Percentiles rank a stretch among this genome's conserved stretches.
phyloP scores from a whole-genome alignment of 2,888 invertebrate species.

The Protodeltote pygarga region DNA sequence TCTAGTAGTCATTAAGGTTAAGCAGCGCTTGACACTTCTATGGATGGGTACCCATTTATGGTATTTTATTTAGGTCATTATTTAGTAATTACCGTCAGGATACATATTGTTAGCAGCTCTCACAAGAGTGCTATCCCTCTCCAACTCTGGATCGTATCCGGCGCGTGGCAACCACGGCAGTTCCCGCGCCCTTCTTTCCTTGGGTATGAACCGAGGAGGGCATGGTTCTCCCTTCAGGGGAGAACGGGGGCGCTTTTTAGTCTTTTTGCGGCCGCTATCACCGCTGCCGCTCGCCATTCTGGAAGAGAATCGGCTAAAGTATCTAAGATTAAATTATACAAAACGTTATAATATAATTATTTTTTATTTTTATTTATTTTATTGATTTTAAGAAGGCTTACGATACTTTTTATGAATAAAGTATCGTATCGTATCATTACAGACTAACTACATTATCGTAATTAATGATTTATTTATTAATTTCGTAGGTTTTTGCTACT shows the following conservation, averaged over 20 bases:
- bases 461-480: no score
- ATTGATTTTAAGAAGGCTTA: no score
- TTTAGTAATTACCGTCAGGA: constrained; percentile 69
- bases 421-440: no score
- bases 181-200: constrained; percentile 53
- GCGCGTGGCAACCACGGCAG: constrained; percentile 73
- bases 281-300: constrained; percentile 72
- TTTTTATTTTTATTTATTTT: no score
- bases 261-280: constrained; percentile 61
- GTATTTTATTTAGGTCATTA: not conserved
- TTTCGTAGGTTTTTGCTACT: no score
- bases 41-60: not conserved
- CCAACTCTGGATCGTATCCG: constrained; percentile 74
- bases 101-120: constrained; percentile 72
- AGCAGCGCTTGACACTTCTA: not conserved
- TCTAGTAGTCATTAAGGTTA: no score
- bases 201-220: constrained; percentile 67
- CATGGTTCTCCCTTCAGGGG: constrained; percentile 53
- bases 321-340: no score
- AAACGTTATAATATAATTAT: no score
- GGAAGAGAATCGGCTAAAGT: not conserved
- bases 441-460: no score
- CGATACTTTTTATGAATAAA: no score
- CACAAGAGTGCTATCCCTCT: constrained; percentile 68
- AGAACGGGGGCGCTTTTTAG: constrained; percentile 32